Base-by-base conservation (phyloP, 2,113 vertebrate genomes). In the Macrotis lagotis region DNA sequence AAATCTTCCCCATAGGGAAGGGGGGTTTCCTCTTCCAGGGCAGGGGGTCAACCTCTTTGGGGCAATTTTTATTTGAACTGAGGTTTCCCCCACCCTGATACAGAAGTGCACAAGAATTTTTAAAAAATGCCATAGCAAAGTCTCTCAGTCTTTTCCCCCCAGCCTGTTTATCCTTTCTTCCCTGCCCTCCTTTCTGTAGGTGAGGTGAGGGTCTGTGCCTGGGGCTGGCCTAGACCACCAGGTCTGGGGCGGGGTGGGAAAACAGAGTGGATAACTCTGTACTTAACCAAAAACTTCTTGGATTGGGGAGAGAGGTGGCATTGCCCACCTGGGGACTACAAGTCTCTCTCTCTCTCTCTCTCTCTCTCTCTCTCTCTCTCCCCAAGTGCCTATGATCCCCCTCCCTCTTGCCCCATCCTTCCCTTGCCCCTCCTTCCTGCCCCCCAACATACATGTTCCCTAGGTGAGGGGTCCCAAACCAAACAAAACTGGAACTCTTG, bases 341-440 rank as follows among this genome's bases (percentile, higher is more conserved):
- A 31, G 88, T 89, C 88, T 49, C 88, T 49, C 88, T 52, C 97
- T 97, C 94, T 96, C 94, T 98, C 94, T 97, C n/a, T n/a, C n/a
- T n/a, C n/a, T n/a, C n/a, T n/a, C n/a, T n/a, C n/a, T n/a, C n/a
- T n/a, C n/a, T n/a, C n/a, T n/a, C n/a, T n/a, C n/a, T n/a, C n/a
- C n/a, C 94, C 91, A 98, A 98, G 97, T 98, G 97, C 97, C 97
- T 98, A 96, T 94, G 95, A 90, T 91, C 90, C 96, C 88, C 50
- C 90, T 74, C 66, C 66, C 88, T 49, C 88, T 48, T 66, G 59
- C 88, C 96, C 88, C 88, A 24, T 44, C 44, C 88, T 14, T 74
- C 14, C 31, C 59, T 74, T 37, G 52, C 48, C 74, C 92, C 66
- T 49, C 94, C 92, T 93, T 91, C 92, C 96, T 66, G 89, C 94